Evolutionary conservation across 2,888 invertebrate species (phyloP).

Genomic region (Ophion costatus): DNA sequence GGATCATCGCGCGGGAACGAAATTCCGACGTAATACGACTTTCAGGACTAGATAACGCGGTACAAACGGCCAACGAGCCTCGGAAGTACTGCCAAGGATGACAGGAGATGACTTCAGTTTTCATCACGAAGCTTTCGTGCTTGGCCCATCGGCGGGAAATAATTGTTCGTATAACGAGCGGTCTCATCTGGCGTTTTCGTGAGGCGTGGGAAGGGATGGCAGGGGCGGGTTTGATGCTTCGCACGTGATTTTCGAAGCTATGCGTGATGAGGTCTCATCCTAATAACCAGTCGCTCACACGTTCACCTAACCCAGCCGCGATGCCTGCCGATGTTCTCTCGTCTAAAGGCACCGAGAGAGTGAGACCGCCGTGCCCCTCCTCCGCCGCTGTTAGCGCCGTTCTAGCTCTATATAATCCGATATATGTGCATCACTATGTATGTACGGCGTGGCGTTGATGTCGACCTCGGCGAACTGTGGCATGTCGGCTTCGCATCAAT

Average conservation of each 20-base stretch:
- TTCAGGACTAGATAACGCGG: background rate
- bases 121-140: background rate
- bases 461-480: constrained; percentile 77
- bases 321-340: constrained; percentile 67
- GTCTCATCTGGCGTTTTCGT: constrained; percentile 38
- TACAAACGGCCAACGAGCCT: background rate
- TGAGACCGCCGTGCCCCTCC: constrained; percentile 8
- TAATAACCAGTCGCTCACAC: constrained; percentile 81
- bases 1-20: background rate
- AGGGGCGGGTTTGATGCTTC: constrained; percentile 62
- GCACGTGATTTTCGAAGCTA: constrained; percentile 77
- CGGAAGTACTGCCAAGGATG: constrained; percentile 7
- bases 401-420: constrained; percentile 46
- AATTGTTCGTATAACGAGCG: constrained; percentile 9
- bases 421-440: constrained; percentile 38
- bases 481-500: constrained; percentile 83
- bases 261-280: constrained; percentile 77
- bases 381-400: constrained; percentile 55
- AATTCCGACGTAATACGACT: background rate
- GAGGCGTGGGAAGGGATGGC: constrained; percentile 2
- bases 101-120: constrained; percentile 38
- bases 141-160: background rate
- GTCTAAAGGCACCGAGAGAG: background rate
- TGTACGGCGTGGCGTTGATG: constrained; percentile 65
- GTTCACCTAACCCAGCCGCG: constrained; percentile 65